Base-by-base conservation (phyloP, 2,888 invertebrate species). In the Notodonta dromedarius region DNA sequence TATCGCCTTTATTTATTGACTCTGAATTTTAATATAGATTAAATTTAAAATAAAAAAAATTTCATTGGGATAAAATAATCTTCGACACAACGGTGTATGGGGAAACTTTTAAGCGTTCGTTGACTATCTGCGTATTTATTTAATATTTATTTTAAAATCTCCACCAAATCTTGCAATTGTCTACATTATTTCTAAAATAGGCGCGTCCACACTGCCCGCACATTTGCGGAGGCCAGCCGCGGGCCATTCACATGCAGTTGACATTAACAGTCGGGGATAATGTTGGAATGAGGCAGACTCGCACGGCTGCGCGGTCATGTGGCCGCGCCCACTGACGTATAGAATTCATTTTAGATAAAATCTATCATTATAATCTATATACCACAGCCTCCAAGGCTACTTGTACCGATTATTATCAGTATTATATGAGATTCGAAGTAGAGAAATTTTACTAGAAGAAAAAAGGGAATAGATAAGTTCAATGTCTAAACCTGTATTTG, bases 311-410 rank as follows among this genome's bases (percentile, higher is more conserved):
- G 35, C 35, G 35, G 5, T 35, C 7, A 7, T 35, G 7, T 35
- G 0, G 35, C 5, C 2, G 35, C 7, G 7, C 35, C 35, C 7
- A 35, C 1, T 57, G 67, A 62, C 55, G 57, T 53, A 65, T 57
- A 66, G 57, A 67, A 65, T 67, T 70, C 58, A 58, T 73, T 67
- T 40, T 57, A 63, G 44, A 62, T 73, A 63, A 14, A 61, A 65
- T 67, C 70, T 78, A 74, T 61, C 57, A 12, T 65, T 73, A 69
- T 56, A 60, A 44, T 78, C 72, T 80, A 80, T 82, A 81, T 80
- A 87, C 81, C 89, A 90, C 89, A 90, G 90, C 91, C 90, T 80
- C 79, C 72, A 84, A 89, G 91, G 91, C 92, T 88, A 80, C 74
- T 62, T 76, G 78, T 73, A 64, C 74, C 63, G 58, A 79, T 83